Evolutionary conservation across 1,140 invertebrate genomes (phyloP), one percentile per base, ranked within the genome.

Genomic region (Anastrepha obliqua): DNA sequence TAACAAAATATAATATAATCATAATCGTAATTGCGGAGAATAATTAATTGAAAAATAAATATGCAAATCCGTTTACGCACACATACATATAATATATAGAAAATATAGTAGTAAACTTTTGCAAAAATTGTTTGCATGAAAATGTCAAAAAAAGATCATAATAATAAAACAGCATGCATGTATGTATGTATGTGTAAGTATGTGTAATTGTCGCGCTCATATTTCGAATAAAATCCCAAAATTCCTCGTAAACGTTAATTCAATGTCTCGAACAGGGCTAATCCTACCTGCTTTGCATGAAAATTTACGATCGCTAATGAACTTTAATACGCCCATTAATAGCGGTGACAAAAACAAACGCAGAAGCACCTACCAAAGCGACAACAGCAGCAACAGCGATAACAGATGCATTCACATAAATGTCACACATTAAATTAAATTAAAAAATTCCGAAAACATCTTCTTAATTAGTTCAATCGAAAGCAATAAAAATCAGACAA

Each of bases 231-330:
- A 20, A 81, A 81, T 81, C 74, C 74, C 17, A 81, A 81, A 81
- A 81, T 81, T 47, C 74, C 7, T 11, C 47, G 74, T 17, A 44
- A 81, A 81, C 74, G 74, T 55, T 81, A 81, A 81, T 81, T 81
- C 74, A 51, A 81, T 81, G 47, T 81, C 55, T 81, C 42, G 42
- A 55, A 17, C 47, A 7, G 6, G 74, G 47, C 74, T 81, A 81
- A 81, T 81, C 74, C 74, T 55, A 81, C 74, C 74, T 81, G 74
- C 74, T 81, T 81, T 55, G 74, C 74, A 55, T 55, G 47, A 42
- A 81, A 81, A 81, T 81, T 81, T 81, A 81, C 74, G 74, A 81
- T 81, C 74, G 74, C 74, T 81, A 81, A 81, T 81, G 74, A 81
- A 81, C 74, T 81, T 81, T 81, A 81, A 81, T 81, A 81, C 74